Evolutionary conservation across 2,888 invertebrate genomes (phyloP), one percentile per base, ranked within the genome.

Genomic region (Cephus runcator): DNA sequence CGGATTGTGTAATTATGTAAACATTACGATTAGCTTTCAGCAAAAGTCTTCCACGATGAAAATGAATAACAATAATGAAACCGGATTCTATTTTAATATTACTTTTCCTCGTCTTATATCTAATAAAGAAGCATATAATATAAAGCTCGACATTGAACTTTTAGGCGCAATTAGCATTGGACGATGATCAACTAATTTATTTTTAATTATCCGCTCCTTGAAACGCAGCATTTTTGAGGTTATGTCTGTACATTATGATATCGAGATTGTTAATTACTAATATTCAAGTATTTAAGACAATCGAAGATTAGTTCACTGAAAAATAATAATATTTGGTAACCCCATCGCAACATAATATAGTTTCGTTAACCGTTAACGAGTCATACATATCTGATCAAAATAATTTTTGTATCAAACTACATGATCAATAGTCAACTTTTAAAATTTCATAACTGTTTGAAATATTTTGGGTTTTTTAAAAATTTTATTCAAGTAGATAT

Each of bases 111-210:
- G 56, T 56, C 23, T 56, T 56, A 56, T 56, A 56, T 56, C 2
- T 56, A 23, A 23, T 56, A 56, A 56, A 56, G 56, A 56, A 56
- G 23, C 23, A 56, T 56, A 56, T 9, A 56, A 56, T 56, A 56
- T 56, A 56, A 40, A 56, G 56, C 23, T 56, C 56, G 56, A 56
- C 56, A 56, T 56, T 56, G 56, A 56, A 9, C 56, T 30, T 73
- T 75, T 33, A 11, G 35, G 71, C 78, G 75, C 74, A 75, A 69
- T 69, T 78, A 75, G 34, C 69, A 36, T 78, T 78, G 78, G 78
- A 75, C 69, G 33, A 40, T 33, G 71, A 76, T 76, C 78, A 75
- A 75, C 34, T n/a, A 35, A 30, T 34, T 23, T 76, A 69, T 69
- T 75, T 69, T 30, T 76, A 69, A 69, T 71, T 69, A 33, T n/a